Evolutionary conservation across 2,113 vertebrate species (phyloP).

Genomic region (Anguilla rostrata): DNA sequence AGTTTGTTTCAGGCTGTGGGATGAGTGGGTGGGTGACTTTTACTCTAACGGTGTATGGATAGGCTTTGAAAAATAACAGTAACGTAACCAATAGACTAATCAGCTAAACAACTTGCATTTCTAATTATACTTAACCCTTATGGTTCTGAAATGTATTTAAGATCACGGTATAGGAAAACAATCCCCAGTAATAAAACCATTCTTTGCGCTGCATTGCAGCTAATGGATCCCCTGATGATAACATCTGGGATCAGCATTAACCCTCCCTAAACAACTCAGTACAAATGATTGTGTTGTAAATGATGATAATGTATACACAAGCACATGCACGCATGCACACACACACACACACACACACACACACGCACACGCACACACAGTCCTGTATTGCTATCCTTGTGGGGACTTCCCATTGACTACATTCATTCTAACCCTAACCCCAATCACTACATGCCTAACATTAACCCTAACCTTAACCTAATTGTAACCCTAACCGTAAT

Average conservation of each 20-base stretch:
- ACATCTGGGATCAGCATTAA: slow-evolving; percentile 44
- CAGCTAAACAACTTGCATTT: slow-evolving; percentile 23
- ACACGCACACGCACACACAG: background rate
- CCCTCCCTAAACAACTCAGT: slow-evolving; percentile 16
- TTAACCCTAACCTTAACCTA: no score
- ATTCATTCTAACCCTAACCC: no score
- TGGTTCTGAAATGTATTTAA: slow-evolving; percentile 14
- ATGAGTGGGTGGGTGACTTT: background rate
- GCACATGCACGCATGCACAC: background rate
- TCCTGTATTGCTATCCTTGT: no score
- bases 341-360: background rate
- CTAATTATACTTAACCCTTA: slow-evolving; percentile 31
- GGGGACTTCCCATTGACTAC: no score
- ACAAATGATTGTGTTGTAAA: slow-evolving; percentile 1
- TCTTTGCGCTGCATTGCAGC: slow-evolving; percentile 36
- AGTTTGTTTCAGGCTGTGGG: background rate
- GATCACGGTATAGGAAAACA: slow-evolving; percentile 39
- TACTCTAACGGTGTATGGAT: background rate
- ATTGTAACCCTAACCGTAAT: no score
- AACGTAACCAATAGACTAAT: background rate
- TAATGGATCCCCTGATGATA: slow-evolving; percentile 47
- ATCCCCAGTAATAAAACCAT: slow-evolving; percentile 28
- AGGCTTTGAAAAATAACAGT: background rate
- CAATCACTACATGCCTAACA: no score
- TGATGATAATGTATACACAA: background rate